Conservation (phyloP, 2,113 vertebrate species). For the Pollimyrus isidori region DNA sequence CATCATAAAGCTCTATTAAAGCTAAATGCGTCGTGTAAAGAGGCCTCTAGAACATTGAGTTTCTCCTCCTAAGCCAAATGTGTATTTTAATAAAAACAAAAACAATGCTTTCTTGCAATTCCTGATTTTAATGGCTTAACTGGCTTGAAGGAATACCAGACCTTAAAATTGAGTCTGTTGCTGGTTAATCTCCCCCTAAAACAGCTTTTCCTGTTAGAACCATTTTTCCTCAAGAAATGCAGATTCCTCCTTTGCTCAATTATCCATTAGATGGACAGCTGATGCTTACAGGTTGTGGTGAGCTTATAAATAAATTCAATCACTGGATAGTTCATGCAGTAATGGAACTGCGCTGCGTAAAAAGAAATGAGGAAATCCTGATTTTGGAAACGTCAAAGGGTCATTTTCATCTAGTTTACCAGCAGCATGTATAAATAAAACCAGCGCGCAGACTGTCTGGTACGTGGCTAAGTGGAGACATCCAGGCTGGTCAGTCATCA, state of each 20-base stretch:
- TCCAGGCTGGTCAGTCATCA: not conserved
- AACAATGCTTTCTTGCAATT: not conserved
- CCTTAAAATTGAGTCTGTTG: not conserved
- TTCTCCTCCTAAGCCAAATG: not conserved
- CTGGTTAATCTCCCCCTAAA: not conserved
- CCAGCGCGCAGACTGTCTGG: not conserved
- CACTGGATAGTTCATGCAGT: conserved; percentile 23
- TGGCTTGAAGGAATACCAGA: not conserved
- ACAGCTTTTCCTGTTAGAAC: not conserved
- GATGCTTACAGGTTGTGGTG: conserved; percentile 20
- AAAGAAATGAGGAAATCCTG: conserved; percentile 23
- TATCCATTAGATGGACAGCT: not conserved
- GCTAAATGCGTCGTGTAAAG: not conserved
- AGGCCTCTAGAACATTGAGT: not conserved
- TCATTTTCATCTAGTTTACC: not conserved
- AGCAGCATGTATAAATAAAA: not conserved
- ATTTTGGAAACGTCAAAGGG: not conserved
- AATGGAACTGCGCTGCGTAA: conserved; percentile 8
- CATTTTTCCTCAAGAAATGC: not conserved
- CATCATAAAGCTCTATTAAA: not conserved
- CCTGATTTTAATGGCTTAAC: not conserved
- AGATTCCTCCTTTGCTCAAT: not conserved
- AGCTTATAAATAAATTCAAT: conserved; percentile 42
- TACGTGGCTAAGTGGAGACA: not conserved
- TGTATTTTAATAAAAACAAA: not conserved